phyloP scores from a whole-genome alignment of 1,140 invertebrate genomes.

The Pseudobourletiella spinata region DNA sequence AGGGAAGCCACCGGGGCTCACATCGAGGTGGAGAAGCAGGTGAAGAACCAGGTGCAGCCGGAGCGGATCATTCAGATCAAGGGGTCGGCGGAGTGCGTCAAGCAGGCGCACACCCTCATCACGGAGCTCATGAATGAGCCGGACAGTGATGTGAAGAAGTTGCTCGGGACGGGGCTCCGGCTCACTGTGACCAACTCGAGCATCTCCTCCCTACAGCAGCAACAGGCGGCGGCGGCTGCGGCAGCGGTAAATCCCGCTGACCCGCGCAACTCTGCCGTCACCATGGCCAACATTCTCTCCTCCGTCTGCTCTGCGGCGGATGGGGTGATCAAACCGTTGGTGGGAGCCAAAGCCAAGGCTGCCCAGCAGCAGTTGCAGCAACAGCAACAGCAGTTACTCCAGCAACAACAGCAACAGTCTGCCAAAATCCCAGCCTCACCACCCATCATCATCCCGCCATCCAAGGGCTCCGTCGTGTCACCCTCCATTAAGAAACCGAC shows the following conservation, averaged over 20 bases:
- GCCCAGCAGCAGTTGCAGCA: conserved; percentile 31
- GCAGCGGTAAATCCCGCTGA: conserved; percentile 2
- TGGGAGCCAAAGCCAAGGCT: too few relatives aligned
- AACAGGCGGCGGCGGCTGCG: conserved; percentile 38
- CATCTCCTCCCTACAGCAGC: too few relatives aligned
- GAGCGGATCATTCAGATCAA: conserved; percentile 92
- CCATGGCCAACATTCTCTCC: background rate
- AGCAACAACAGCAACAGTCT: conserved; percentile 42
- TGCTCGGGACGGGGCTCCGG: conserved; percentile 45
- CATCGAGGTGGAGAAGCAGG: conserved; percentile 95
- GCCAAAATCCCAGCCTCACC: conserved; percentile 14
- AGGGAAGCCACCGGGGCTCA: conserved; percentile 86
- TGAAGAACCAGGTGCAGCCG: conserved; percentile 67
- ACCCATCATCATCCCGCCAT: conserved; percentile 8
- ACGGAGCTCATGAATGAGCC: conserved; percentile 81
- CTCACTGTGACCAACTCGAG: conserved; percentile 50
- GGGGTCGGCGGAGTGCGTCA: conserved; percentile 72
- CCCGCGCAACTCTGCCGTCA: background rate
- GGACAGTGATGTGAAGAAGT: conserved; percentile 78
- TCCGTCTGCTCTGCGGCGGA: background rate
- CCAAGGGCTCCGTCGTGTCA: conserved; percentile 9
- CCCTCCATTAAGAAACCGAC: conserved; percentile 29
- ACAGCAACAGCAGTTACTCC: conserved; percentile 40
- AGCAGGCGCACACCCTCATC: conserved; percentile 79
- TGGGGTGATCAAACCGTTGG: background rate